These are phyloP conservation scores for Petrocephalus sullivani DNA, from an alignment of 2,797 vertebrate species.

Conservation along the genomic window DNA sequence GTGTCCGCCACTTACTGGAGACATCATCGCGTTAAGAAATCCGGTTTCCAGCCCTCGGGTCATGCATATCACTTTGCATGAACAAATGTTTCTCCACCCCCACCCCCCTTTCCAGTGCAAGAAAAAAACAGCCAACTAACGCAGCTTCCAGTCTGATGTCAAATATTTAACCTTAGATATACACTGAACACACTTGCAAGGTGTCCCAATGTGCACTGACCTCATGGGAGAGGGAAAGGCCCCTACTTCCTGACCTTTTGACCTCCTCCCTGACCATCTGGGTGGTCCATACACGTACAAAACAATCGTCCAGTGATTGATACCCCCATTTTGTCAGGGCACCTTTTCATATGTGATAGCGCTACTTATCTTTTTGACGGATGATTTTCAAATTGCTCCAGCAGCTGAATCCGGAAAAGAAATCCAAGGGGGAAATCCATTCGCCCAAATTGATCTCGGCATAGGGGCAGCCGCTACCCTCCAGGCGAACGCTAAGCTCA, in stretches of 20 bases:
- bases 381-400: not conserved
- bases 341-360: not conserved
- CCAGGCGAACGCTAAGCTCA: not conserved
- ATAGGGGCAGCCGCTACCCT: not conserved
- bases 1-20: not conserved
- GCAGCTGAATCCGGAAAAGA: not conserved
- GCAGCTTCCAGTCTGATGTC: not conserved
- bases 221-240: not conserved
- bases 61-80: not conserved
- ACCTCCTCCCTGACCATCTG: not conserved
- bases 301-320: conserved; percentile 8
- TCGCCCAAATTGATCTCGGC: not conserved
- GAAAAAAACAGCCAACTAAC: not conserved
- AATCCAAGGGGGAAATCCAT: not conserved
- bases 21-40: not conserved
- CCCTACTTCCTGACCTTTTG: not conserved
- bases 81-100: not conserved
- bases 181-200: not conserved
- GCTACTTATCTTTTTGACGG: not conserved
- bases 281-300: not conserved
- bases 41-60: not conserved
- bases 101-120: not conserved
- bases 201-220: not conserved
- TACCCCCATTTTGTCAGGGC: not conserved
- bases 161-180: not conserved